Conservation (phyloP, 2,797 vertebrate species). For the Sebastes ruberrimus region DNA sequence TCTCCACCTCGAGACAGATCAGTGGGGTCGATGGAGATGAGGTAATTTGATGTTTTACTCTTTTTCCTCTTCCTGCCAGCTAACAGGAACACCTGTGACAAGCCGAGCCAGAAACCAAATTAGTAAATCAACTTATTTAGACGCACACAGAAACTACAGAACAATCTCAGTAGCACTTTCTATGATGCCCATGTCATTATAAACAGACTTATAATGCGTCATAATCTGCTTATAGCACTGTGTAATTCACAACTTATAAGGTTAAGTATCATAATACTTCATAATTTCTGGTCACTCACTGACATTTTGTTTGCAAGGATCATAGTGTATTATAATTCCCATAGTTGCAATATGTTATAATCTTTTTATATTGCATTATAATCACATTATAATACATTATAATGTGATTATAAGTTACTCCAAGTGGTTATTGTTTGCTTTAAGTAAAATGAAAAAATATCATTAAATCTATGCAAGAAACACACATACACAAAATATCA, state of each 20-base stretch:
- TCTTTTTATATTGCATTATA: too few species aligned
- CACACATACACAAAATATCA: too few species aligned
- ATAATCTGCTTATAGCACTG: background rate
- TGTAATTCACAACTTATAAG: background rate
- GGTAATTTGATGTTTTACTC: conserved; percentile 99
- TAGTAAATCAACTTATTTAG: background rate
- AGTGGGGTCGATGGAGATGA: conserved; percentile 98
- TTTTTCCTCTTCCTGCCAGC: conserved; percentile 99
- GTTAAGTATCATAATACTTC: background rate
- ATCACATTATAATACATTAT: too few species aligned
- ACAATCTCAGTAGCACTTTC: background rate
- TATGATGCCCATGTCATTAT: background rate
- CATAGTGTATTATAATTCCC: background rate
- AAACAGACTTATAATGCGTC: background rate
- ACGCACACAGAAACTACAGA: background rate
- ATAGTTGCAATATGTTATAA: too few species aligned
- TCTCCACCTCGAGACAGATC: conserved; percentile 97
- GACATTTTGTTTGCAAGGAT: background rate
- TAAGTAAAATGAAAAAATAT: too few species aligned
- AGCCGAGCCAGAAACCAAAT: conserved; percentile 19
- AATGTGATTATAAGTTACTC: too few species aligned
- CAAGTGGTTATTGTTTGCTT: too few species aligned
- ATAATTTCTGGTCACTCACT: background rate
- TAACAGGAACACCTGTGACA: conserved; percentile 92
- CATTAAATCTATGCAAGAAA: too few species aligned